Evolutionary conservation across 1,140 invertebrate genomes (phyloP).

Genomic region (Drosophila quadrilineata): DNA sequence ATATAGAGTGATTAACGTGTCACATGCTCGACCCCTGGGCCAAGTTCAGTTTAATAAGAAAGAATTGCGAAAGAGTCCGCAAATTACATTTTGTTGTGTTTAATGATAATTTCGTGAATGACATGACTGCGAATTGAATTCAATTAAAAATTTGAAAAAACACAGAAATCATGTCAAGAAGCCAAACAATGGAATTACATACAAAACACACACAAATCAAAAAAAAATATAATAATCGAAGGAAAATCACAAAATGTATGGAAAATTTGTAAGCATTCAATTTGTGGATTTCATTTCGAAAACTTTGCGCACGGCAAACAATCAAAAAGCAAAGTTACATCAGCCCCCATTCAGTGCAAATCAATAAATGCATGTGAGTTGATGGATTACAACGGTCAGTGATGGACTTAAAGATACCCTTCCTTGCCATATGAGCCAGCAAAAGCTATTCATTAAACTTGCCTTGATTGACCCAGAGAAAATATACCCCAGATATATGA

Average conservation of each 20-base stretch:
- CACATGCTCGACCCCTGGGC: slow-evolving; percentile 24
- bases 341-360: slow-evolving; percentile 33
- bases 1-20: too few relatives aligned
- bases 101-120: slow-evolving; percentile 4
- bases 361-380: slow-evolving; percentile 4
- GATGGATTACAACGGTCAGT: not conserved
- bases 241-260: too few relatives aligned
- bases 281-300: slow-evolving; percentile 41
- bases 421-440: too few relatives aligned
- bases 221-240: too few relatives aligned
- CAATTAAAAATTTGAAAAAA: slow-evolving; percentile 63
- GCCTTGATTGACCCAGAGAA: too few relatives aligned
- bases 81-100: slow-evolving; percentile 40
- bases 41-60: slow-evolving; percentile 40
- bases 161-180: slow-evolving; percentile 56
- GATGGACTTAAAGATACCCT: not conserved
- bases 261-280: slow-evolving; percentile 23
- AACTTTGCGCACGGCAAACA: slow-evolving; percentile 50
- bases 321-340: slow-evolving; percentile 42
- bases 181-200: too few relatives aligned
- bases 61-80: slow-evolving; percentile 1
- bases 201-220: too few relatives aligned
- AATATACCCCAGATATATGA: too few relatives aligned
- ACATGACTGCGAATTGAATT: slow-evolving; percentile 52
- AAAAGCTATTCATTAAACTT: too few relatives aligned